Percentiles rank a stretch among this genome's conserved stretches.
These are phyloP conservation scores for Nixonia krombeini DNA, from an alignment of 1,140 invertebrate genomes.

Conservation along the genomic window DNA sequence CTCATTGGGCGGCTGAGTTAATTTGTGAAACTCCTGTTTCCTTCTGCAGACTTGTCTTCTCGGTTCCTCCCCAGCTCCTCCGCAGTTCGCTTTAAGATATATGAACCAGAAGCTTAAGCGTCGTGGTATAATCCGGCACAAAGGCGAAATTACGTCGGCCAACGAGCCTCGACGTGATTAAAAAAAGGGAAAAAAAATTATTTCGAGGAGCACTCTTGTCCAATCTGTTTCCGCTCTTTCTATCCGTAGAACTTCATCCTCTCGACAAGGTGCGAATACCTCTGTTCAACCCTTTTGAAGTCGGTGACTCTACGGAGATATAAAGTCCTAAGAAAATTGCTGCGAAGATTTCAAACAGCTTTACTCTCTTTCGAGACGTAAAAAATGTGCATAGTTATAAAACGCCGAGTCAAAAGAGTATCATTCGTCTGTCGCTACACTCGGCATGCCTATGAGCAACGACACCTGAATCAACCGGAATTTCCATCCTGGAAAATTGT, in stretches of 20 bases:
- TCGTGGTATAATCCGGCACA: conserved; percentile 42
- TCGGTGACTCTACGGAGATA: conserved; percentile 2
- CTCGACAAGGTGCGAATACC: conserved; percentile 29
- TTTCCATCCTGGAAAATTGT: no score
- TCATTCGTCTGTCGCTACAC: conserved; percentile 24
- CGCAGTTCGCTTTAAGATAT: conserved; percentile 50
- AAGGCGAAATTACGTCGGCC: conserved; percentile 54
- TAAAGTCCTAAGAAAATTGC: conserved; percentile 40
- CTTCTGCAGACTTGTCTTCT: conserved; percentile 27
- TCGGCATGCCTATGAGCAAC: conserved; percentile 9
- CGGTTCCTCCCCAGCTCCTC: conserved; percentile 7
- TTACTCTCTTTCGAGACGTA: conserved; percentile 11
- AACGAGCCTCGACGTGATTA: conserved; percentile 54
- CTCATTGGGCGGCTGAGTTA: conserved; percentile 53
- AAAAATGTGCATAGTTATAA: conserved; percentile 27
- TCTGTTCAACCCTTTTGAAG: conserved; percentile 37
- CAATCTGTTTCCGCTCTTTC: conserved; percentile 12
- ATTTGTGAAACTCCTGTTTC: conserved; percentile 58
- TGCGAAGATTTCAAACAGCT: conserved; percentile 35
- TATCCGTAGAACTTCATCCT: conserved; percentile 5
- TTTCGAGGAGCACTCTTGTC: conserved; percentile 29
- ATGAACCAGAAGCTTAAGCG: conserved; percentile 51
- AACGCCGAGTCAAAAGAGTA: conserved; percentile 29
- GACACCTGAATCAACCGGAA: no score
- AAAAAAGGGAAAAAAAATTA: conserved; percentile 54